Evolutionary conservation across 2,113 vertebrate genomes (phyloP).

Genomic region (Ondatra zibethicus): DNA sequence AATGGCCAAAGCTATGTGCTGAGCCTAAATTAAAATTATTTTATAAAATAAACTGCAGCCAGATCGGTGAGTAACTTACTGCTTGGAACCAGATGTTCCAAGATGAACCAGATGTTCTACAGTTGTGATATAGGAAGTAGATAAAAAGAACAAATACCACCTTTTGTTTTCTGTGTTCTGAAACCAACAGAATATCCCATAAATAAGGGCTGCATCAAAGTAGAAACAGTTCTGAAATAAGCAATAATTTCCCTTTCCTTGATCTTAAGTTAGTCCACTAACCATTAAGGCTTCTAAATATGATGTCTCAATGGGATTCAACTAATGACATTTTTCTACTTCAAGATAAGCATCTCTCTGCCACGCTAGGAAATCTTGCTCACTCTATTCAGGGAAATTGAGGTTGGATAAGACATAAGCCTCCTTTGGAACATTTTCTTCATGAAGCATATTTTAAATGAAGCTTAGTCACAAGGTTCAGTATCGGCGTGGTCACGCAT

Average conservation of each 20-base stretch:
- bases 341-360: slow-evolving; percentile 77
- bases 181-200: background rate
- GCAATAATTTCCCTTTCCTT: slow-evolving; percentile 71
- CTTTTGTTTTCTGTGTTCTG: background rate
- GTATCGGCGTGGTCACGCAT: slow-evolving; percentile 27
- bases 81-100: background rate
- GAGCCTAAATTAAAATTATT: background rate
- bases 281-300: slow-evolving; percentile 65
- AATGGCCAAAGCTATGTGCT: slow-evolving; percentile 24
- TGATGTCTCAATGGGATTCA: slow-evolving; percentile 70
- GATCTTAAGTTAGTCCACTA: slow-evolving; percentile 67
- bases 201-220: slow-evolving; percentile 43
- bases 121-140: background rate
- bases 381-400: slow-evolving; percentile 69
- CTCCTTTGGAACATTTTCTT: slow-evolving; percentile 49
- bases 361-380: slow-evolving; percentile 61
- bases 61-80: background rate
- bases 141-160: background rate
- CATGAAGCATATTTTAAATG: slow-evolving; percentile 60
- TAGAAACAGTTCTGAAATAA: slow-evolving; percentile 65
- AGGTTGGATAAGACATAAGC: slow-evolving; percentile 75
- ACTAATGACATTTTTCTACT: slow-evolving; percentile 76
- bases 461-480: slow-evolving; percentile 71
- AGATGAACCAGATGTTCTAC: background rate
- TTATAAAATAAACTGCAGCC: slow-evolving; percentile 8